These are phyloP conservation scores for Thoracochromis brauschi DNA, from an alignment of 2,113 vertebrate genomes.

Conservation along the genomic window DNA sequence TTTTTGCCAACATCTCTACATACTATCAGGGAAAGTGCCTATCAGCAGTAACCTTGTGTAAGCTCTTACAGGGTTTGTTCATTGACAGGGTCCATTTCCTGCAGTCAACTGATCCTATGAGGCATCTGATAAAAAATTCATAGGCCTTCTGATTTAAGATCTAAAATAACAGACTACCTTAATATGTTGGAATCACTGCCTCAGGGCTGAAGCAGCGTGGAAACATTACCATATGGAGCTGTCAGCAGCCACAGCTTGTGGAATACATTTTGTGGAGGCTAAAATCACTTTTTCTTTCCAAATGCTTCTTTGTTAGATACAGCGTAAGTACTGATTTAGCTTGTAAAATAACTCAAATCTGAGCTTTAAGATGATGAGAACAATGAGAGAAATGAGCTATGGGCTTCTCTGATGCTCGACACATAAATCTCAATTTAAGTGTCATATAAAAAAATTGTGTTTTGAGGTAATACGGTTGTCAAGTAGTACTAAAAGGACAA, in stretches of 20 bases:
- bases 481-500: not conserved
- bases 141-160: not conserved
- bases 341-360: not conserved
- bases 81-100: not conserved
- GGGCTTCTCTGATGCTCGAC: not conserved
- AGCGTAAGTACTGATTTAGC: not conserved
- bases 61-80: not conserved
- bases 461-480: not conserved
- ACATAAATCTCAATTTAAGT: not conserved
- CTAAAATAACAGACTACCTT: slow-evolving; percentile 10
- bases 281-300: not conserved
- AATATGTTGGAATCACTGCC: slow-evolving; percentile 10
- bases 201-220: not conserved
- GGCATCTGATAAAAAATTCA: not conserved
- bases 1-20: not conserved
- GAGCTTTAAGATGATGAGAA: not conserved
- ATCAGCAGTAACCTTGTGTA: not conserved
- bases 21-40: not conserved
- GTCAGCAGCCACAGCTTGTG: not conserved
- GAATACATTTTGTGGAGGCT: not conserved
- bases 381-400: not conserved
- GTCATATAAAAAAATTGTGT: not conserved
- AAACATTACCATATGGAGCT: slow-evolving; percentile 8
- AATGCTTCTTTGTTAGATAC: not conserved
- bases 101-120: not conserved